These are phyloP conservation scores for Chironomus striatipennis DNA, from an alignment of 1,140 invertebrate species.

Conservation along the genomic window DNA sequence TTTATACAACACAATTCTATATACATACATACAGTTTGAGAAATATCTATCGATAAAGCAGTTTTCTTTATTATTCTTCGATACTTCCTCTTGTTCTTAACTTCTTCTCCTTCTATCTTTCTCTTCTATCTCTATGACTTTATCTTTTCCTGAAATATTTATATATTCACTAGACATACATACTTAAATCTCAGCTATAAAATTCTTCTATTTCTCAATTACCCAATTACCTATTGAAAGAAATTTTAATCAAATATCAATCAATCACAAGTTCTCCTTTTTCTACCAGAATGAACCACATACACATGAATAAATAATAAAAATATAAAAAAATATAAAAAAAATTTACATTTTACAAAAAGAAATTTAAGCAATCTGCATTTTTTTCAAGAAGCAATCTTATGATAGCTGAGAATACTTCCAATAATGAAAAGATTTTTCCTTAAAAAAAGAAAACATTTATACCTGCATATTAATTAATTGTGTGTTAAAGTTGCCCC, in stretches of 20 bases:
- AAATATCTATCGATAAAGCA: not conserved
- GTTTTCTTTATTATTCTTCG: conserved; percentile 19
- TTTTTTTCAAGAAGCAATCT: conserved; percentile 1
- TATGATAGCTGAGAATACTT: conserved; percentile 22
- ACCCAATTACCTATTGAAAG: too few relatives aligned
- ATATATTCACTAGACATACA: not conserved
- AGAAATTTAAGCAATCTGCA: conserved; percentile 12
- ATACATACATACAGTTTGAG: not conserved
- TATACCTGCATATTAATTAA: conserved; percentile 20
- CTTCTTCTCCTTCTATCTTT: not conserved
- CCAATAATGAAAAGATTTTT: conserved; percentile 28
- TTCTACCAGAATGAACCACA: not conserved
- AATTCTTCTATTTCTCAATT: too few relatives aligned
- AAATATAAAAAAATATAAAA: not conserved
- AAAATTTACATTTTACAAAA: not conserved
- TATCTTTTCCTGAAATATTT: not conserved
- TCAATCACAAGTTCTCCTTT: not conserved
- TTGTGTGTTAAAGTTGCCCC: too few relatives aligned
- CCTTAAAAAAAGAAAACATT: conserved; percentile 32
- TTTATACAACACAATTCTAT: conserved; percentile 4
- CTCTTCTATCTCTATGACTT: not conserved
- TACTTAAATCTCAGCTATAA: not conserved
- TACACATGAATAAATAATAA: too few relatives aligned
- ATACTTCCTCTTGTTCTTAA: not conserved
- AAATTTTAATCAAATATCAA: too few relatives aligned